Evolutionary conservation across 1,140 invertebrate species (phyloP).

Genomic region (Chironomus tepperi): DNA sequence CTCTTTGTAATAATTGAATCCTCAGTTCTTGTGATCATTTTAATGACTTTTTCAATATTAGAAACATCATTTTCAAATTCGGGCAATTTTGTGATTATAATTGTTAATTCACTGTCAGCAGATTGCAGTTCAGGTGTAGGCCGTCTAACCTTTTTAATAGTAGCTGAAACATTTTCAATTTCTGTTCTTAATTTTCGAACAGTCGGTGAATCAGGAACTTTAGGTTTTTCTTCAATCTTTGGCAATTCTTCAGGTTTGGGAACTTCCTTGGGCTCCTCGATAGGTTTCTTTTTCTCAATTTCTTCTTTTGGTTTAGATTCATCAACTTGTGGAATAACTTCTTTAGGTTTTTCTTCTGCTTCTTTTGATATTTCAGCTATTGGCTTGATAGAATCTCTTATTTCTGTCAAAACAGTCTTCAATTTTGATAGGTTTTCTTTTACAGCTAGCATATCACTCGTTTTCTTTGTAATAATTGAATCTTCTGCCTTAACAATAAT

Average conservation of each 20-base stretch:
- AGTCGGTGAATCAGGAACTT: too few species aligned
- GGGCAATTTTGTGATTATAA: background rate
- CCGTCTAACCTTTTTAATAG: conserved; percentile 29
- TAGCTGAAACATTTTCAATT: conserved; percentile 28
- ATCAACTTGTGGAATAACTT: background rate
- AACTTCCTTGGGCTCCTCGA: background rate
- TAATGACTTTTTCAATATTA: background rate
- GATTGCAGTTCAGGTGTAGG: conserved; percentile 26
- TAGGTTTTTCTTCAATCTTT: too few species aligned
- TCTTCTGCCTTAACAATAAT: background rate
- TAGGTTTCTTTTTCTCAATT: background rate
- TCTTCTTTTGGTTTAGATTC: background rate
- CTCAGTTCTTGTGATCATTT: background rate
- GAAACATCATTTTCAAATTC: background rate
- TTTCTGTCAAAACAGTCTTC: background rate
- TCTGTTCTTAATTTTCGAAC: background rate
- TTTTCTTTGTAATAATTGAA: background rate
- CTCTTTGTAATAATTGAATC: background rate
- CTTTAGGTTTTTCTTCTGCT: conserved; percentile 27
- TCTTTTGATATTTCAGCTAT: conserved; percentile 7
- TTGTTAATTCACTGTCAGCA: background rate
- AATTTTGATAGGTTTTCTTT: background rate
- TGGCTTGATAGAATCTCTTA: conserved; percentile 27
- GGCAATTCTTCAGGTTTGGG: too few species aligned
- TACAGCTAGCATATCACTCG: background rate